Evolutionary conservation across 2,888 invertebrate species (phyloP), one percentile per base, ranked within the genome.

Genomic region (Portevinia maculata): DNA sequence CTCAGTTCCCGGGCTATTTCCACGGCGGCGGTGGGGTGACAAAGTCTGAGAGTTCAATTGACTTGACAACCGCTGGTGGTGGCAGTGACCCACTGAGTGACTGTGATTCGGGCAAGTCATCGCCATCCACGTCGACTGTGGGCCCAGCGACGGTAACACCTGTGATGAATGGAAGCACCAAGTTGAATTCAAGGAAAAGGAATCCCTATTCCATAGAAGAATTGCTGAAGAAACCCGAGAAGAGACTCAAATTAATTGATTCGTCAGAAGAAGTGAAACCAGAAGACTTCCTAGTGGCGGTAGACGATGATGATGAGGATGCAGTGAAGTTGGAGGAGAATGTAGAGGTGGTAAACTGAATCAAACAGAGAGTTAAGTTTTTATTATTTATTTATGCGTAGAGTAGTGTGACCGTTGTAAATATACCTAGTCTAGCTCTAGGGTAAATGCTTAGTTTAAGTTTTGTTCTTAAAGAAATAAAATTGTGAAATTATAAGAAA

Each of bases 161-260:
- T 87, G 88, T 73, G 88, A 88, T 53, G 87, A 88, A 85, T 87
- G 76, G 57, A n/a, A 60, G 13, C 21, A 70, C 69, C 7, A 90
- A 81, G 21, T 55, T 78, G 9, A 86, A 69, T 60, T 87, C 87
- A 34, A 87, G 89, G 15, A 90, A 96, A 89, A 93, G 94, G 83
- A 96, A 96, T 88, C 96, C 96, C 0, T 97, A 97, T 88, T 96
- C 96, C 1, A 97, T 97, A 88, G 97, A 96, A 86, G 97, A 97
- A 87, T 89, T 97, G 7, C 88, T 97, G 28, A 97, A 96, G 88
- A 96, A 96, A 86, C 96, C 96, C 0, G 94, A 94, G 84, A 94
- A 94, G 87, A 87, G 89, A 44, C 78, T 78, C 0, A 78, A 70
- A 13, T 34, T 78, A 24, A 69, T 60, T 44, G 79, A 79, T 1